Percentiles rank a stretch among this genome's conserved stretches.
phyloP scores from a whole-genome alignment of 2,797 vertebrate species.

The Vireo griseus region DNA sequence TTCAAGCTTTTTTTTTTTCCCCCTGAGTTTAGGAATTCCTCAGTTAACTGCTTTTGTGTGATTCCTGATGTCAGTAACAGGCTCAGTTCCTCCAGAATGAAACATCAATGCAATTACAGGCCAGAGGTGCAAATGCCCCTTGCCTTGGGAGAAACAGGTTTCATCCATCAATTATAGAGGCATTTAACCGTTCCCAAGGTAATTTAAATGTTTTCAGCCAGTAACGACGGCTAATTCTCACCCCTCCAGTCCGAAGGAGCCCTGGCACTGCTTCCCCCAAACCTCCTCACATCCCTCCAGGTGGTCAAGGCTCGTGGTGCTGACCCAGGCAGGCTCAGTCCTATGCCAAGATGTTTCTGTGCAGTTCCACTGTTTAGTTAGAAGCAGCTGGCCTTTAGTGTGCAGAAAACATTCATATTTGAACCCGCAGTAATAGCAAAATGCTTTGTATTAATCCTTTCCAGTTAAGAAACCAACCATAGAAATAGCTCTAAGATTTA shows the following conservation, averaged over 20 bases:
- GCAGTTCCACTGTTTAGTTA: not conserved
- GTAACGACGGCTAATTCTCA: not conserved
- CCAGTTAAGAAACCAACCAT: not conserved
- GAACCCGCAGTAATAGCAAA: not conserved
- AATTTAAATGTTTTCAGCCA: constrained; percentile 4
- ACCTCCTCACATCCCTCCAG: not conserved
- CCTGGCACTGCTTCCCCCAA: not conserved
- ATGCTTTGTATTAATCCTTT: not conserved
- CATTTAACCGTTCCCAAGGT: constrained; percentile 8
- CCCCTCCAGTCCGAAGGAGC: not conserved
- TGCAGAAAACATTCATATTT: not conserved
- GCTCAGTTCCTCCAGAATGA: not conserved
- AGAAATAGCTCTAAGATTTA: not conserved
- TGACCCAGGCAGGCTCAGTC: not conserved
- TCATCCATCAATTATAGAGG: constrained; percentile 12
- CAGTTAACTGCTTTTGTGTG: not conserved
- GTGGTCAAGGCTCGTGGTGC: not conserved
- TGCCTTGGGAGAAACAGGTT: constrained; percentile 30
- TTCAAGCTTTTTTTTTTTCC: not conserved
- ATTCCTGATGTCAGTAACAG: not conserved
- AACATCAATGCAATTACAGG: constrained; percentile 12
- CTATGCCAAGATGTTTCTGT: not conserved
- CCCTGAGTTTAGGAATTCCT: not conserved
- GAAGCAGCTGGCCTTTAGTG: not conserved
- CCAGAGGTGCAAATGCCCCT: not conserved